Evolutionary conservation across 2,113 vertebrate genomes (phyloP).

Genomic region (Clarias magur): DNA sequence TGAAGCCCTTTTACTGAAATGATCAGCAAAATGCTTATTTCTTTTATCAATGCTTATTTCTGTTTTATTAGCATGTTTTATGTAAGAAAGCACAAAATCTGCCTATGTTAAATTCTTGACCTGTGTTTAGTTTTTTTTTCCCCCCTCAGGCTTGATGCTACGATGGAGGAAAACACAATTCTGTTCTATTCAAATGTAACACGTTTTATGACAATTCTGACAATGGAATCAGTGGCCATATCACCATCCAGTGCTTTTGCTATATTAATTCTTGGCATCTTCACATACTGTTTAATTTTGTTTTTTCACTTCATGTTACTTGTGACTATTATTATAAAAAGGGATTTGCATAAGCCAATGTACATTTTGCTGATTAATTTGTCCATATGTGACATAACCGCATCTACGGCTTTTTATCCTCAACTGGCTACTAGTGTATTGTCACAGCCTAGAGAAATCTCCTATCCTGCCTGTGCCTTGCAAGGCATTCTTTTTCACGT

Average conservation of each 20-base stretch:
- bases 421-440: no score
- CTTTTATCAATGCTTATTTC: no score
- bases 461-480: no score
- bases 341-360: no score
- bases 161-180: background rate
- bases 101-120: background rate
- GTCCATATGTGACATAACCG: no score
- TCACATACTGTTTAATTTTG: conserved; percentile 11
- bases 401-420: no score
- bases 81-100: background rate
- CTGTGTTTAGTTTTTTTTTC: background rate
- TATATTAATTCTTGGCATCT: background rate
- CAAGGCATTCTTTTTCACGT: no score
- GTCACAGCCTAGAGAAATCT: no score
- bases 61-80: background rate
- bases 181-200: background rate
- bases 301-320: background rate
- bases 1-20: background rate
- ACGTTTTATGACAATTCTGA: background rate
- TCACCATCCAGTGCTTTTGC: background rate
- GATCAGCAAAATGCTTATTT: background rate
- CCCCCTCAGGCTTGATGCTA: no score
- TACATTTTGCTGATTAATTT: no score
- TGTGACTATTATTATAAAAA: background rate
- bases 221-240: background rate